Evolutionary conservation across 1,140 invertebrate genomes (phyloP), one percentile per base, ranked within the genome.

Genomic region (Listronotus oregonensis): DNA sequence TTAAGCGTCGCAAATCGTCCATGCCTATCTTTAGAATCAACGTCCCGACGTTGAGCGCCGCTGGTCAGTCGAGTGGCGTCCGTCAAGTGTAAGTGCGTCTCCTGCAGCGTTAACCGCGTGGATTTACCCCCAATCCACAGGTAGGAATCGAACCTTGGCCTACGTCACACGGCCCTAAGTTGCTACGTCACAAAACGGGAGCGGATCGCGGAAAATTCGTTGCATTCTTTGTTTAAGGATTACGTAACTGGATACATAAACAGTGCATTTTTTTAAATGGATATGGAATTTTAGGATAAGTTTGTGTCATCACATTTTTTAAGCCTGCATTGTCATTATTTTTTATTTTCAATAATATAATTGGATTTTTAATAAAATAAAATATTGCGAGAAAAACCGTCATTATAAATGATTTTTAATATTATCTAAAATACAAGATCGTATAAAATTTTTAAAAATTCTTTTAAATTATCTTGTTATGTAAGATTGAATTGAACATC

Each of bases 41-140:
- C 50, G 61, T 57, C 52, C 58, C 56, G 59, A 62, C 50, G 67
- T 44, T 59, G 51, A 32, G n/a, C 50, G n/a, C 14, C 61, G 58
- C 57, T 63, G 49, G 43, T 73, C 71, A 75, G 74, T 75, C 71
- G 71, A 71, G 60, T 60, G 69, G 70, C 68, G 74, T 69, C 71
- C 71, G 69, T 69, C 51, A 71, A 73, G 68, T 73, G 70, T 67
- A 42, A 68, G 69, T 67, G 72, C 65, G 61, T 69, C 69, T 71
- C 49, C 68, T 58, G 56, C 68, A 66, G 50, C 68, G 44, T 32
- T 46, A 46, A 63, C 58, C 73, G 68, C 68, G 72, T 69, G 72
- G 67, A 73, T 74, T 71, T 71, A 70, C 57, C 71, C 71, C 63
- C 68, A 54, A 74, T 74, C 74, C 71, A 75, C 74, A 75, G 74